Conservation (phyloP, 1,140 invertebrate species). For the Lysiphlebus fabarum region DNA sequence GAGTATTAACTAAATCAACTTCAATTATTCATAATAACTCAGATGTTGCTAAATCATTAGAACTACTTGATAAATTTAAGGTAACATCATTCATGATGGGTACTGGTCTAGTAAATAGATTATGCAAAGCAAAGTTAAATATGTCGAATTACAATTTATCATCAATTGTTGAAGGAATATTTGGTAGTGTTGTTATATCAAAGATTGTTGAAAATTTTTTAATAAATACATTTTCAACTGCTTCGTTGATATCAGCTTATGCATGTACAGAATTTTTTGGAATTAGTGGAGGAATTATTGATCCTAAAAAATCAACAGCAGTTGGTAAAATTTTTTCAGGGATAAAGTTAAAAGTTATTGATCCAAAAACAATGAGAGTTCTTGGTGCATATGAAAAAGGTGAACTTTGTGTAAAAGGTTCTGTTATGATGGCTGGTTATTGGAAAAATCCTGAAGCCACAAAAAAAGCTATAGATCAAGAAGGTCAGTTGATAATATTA, state of each 20-base stretch:
- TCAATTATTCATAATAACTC: constrained; percentile 25
- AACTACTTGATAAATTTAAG: not conserved
- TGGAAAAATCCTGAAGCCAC: constrained; percentile 46
- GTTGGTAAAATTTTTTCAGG: constrained; percentile 33
- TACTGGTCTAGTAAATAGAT: not conserved
- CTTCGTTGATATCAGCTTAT: no score
- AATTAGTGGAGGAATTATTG: no score
- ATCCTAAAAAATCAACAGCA: constrained; percentile 26
- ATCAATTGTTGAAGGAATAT: no score
- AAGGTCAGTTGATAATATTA: no score
- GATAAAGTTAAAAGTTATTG: constrained; percentile 37
- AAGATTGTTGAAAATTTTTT: no score
- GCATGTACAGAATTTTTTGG: no score
- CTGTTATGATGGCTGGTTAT: constrained; percentile 41
- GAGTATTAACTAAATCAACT: not conserved
- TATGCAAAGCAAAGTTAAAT: no score
- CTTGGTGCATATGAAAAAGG: constrained; percentile 44
- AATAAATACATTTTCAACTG: no score
- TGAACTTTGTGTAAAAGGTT: constrained; percentile 47
- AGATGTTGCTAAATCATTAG: not conserved
- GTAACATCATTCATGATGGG: not conserved
- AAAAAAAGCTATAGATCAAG: constrained; percentile 50
- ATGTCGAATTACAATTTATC: no score
- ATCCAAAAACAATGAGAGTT: constrained; percentile 43
- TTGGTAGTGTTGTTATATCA: no score